These are phyloP conservation scores for Caenorhabditis sinica DNA, from an alignment of 2,888 invertebrate species.

Conservation along the genomic window DNA sequence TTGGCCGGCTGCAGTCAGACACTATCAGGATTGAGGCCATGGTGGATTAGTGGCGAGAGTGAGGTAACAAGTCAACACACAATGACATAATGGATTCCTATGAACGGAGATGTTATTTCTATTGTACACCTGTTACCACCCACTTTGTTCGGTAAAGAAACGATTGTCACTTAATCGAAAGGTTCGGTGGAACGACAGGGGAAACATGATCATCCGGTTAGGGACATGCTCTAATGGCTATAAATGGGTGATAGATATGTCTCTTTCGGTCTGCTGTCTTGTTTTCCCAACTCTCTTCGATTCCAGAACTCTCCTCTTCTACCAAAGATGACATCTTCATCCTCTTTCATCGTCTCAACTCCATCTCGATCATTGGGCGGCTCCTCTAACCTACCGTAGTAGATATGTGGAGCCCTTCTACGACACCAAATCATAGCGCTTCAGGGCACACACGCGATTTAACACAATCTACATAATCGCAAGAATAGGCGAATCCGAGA, in stretches of 20 bases:
- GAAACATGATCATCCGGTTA: conserved; percentile 3
- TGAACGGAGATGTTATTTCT: conserved; percentile 41
- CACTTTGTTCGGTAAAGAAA: conserved; percentile 41
- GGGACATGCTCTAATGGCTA: not conserved
- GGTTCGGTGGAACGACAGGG: not conserved
- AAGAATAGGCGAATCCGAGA: conserved; percentile 50
- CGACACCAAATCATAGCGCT: conserved; percentile 36
- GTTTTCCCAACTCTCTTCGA: too few species aligned
- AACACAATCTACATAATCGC: conserved; percentile 67
- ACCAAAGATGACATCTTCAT: not conserved
- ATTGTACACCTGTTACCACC: conserved; percentile 62
- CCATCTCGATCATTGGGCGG: conserved; percentile 38
- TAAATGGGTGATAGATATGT: not conserved
- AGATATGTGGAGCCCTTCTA: conserved; percentile 21
- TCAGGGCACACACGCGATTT: conserved; percentile 65
- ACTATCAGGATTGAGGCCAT: conserved; percentile 57
- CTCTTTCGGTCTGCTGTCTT: too few species aligned
- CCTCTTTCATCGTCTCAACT: conserved; percentile 4
- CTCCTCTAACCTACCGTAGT: conserved; percentile 47
- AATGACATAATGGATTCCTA: conserved; percentile 50
- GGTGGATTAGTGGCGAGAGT: conserved; percentile 55
- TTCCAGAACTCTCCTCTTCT: too few species aligned
- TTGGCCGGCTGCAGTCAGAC: conserved; percentile 16
- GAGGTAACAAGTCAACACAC: conserved; percentile 62
- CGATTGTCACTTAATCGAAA: conserved; percentile 49